Conservation (phyloP, 2,113 vertebrate genomes). For the Poicephalus gulielmi region DNA sequence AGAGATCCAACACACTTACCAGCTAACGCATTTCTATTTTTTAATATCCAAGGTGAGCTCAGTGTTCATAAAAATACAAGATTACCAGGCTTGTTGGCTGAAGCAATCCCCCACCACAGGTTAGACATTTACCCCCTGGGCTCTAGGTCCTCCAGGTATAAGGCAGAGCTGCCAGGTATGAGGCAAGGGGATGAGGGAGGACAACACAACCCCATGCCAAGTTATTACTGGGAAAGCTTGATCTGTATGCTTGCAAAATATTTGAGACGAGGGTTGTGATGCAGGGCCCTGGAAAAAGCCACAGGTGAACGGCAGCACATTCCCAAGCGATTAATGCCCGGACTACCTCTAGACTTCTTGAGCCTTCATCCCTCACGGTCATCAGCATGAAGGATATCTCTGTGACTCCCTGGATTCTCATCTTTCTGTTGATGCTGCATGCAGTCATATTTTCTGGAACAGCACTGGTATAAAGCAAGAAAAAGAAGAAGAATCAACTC, state of each 20-base stretch:
- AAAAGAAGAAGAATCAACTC: neutral
- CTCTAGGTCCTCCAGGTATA: neutral
- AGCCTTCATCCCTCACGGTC: neutral
- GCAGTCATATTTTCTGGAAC: neutral
- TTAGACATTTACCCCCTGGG: neutral
- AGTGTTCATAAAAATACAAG: neutral
- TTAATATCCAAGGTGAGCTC: conserved; percentile 23
- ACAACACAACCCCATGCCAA: fast-evolving
- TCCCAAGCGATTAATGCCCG: neutral
- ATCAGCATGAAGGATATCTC: neutral
- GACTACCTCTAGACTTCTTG: neutral
- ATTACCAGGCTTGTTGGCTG: neutral
- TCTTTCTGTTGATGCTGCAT: neutral
- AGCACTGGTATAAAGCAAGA: neutral
- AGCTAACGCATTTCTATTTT: conserved; percentile 4
- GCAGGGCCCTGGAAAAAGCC: neutral
- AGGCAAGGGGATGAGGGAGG: neutral
- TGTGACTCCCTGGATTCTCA: neutral
- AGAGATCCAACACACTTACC: neutral
- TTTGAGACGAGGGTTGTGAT: neutral
- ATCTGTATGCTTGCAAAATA: neutral
- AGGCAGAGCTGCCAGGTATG: neutral
- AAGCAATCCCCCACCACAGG: neutral
- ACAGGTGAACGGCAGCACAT: neutral
- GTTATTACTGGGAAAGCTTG: neutral